Evolutionary conservation across 2,113 vertebrate genomes (phyloP).

Genomic region (Hippoglossus stenolepis): DNA sequence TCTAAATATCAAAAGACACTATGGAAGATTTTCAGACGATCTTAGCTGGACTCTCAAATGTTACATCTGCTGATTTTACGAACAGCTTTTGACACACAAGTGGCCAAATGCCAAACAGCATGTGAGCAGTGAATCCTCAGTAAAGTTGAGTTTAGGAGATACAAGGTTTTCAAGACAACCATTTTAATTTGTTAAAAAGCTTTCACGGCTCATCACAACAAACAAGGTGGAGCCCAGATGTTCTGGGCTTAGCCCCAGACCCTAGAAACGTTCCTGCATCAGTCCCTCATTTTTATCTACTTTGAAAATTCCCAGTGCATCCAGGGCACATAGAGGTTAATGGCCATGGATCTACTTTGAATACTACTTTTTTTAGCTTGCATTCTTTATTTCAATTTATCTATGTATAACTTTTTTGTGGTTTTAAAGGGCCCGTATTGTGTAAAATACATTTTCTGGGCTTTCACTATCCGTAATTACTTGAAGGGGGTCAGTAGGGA

Average conservation of each 20-base stretch:
- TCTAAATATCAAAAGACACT: not conserved
- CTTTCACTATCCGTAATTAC: too few species aligned
- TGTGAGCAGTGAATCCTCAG: not conserved
- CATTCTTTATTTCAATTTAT: not conserved
- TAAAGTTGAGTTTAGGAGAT: constrained; percentile 6
- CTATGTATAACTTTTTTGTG: too few species aligned
- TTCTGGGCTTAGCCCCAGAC: not conserved
- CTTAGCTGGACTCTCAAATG: not conserved
- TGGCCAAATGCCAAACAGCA: not conserved
- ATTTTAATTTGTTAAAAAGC: not conserved
- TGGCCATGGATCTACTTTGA: not conserved
- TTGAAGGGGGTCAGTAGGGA: too few species aligned
- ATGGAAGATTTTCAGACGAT: not conserved
- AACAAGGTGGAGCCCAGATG: not conserved
- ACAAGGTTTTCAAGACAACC: not conserved
- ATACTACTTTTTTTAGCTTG: not conserved
- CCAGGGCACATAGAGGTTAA: not conserved
- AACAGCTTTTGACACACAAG: constrained; percentile 1
- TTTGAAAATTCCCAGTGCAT: not conserved
- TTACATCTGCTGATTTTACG: not conserved
- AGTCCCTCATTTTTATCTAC: not conserved
- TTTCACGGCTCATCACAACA: constrained; percentile 7
- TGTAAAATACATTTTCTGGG: too few species aligned
- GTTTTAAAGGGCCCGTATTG: too few species aligned
- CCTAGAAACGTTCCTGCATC: not conserved